Conservation (phyloP, 2,797 vertebrate species). For the Trachops cirrhosus region DNA sequence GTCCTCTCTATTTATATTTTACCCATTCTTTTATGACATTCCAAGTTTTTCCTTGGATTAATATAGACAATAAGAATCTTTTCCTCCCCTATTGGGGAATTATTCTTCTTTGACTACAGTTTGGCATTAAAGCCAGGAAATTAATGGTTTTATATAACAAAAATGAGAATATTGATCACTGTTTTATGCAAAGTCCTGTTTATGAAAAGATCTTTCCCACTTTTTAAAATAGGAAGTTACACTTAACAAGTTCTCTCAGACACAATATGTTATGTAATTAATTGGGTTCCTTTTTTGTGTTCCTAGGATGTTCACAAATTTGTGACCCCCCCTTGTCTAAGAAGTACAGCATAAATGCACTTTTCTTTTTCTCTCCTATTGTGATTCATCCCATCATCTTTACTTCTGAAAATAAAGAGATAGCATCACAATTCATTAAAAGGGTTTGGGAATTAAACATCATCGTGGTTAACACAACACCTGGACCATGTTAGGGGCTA, state of each 20-base stretch:
- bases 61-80: neutral
- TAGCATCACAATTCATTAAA: neutral
- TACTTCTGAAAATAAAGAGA: conserved; percentile 34
- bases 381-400: conserved; percentile 8
- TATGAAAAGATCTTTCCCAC: neutral
- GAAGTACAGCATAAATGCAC: neutral
- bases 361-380: neutral
- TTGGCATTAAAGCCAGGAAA: conserved; percentile 19
- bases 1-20: neutral
- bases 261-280: neutral
- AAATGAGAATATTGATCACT: neutral
- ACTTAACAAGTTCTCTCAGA: neutral
- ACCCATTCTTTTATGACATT: neutral
- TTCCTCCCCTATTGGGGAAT: neutral
- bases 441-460: neutral
- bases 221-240: neutral
- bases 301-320: neutral
- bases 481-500: neutral
- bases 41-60: neutral
- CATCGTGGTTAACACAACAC: neutral
- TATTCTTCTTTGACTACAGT: neutral
- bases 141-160: neutral
- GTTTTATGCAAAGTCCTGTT: neutral
- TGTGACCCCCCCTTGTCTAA: neutral
- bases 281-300: neutral